Evolutionary conservation across 2,113 vertebrate genomes (phyloP).

Genomic region (Melanocharis versteri): DNA sequence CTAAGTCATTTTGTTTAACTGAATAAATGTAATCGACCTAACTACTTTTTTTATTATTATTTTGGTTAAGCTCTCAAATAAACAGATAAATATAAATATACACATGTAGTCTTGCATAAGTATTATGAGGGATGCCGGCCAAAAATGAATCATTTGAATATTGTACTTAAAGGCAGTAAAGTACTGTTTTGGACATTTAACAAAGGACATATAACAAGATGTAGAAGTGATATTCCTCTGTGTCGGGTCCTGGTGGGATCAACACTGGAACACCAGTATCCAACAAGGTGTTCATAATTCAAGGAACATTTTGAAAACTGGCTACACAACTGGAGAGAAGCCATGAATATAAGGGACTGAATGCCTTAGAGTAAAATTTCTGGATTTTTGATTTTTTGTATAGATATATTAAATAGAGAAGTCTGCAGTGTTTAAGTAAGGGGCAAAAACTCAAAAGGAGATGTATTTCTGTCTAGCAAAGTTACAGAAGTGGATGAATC

Average conservation of each 20-base stretch:
- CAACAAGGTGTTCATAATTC: not conserved
- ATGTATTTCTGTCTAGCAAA: not conserved
- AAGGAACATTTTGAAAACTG: not conserved
- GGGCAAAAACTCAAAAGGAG: not conserved
- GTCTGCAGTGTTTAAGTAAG: not conserved
- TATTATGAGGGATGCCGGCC: not conserved
- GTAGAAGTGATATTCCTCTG: not conserved
- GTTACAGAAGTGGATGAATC: not conserved
- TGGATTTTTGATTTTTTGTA: too few relatives aligned
- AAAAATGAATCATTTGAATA: not conserved
- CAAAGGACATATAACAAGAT: not conserved
- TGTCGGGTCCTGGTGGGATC: not conserved
- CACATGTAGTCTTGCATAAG: not conserved
- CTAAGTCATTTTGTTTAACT: not conserved
- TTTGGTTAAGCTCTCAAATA: not conserved
- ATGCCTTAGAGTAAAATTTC: not conserved
- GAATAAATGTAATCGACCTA: not conserved
- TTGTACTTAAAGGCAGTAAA: not conserved
- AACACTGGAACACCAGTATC: not conserved
- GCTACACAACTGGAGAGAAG: not conserved
- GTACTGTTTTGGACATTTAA: not conserved
- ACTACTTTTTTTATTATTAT: too few relatives aligned
- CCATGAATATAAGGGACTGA: not conserved
- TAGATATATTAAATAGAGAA: not conserved
- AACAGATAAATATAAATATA: not conserved